These are phyloP conservation scores for Ormyrus rosae DNA, from an alignment of 2,888 invertebrate genomes.

Conservation along the genomic window DNA sequence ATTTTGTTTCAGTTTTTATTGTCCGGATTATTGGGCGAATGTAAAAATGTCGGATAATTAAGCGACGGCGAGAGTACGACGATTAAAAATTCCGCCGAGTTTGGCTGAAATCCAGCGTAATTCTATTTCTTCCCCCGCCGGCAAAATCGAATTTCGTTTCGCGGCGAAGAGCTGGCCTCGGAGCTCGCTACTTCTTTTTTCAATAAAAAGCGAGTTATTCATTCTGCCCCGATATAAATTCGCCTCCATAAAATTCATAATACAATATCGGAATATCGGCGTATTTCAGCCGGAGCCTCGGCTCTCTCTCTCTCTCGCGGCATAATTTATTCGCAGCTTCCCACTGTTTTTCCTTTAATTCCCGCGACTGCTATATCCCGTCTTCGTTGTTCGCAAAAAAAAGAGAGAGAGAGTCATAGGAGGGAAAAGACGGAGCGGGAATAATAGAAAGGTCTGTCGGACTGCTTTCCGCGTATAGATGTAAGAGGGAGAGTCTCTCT, in stretches of 20 bases:
- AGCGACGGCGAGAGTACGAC: no score
- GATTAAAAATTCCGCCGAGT: no score
- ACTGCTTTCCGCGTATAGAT: slow-evolving; percentile 62
- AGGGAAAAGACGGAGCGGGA: slow-evolving; percentile 42
- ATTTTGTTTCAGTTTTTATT: no score
- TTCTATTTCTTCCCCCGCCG: slow-evolving; percentile 58
- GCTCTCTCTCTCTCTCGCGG: not conserved
- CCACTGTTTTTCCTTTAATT: slow-evolving; percentile 38
- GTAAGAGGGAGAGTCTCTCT: slow-evolving; percentile 43
- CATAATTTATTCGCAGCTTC: slow-evolving; percentile 43
- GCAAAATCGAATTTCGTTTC: not conserved
- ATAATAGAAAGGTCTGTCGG: slow-evolving; percentile 59
- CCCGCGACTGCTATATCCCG: slow-evolving; percentile 44
- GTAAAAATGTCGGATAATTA: no score
- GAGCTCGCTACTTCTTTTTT: not conserved
- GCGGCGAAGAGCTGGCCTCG: not conserved
- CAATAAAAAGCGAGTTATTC: slow-evolving; percentile 14
- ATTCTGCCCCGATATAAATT: not conserved
- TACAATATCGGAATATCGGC: slow-evolving; percentile 6
- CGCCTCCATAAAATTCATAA: not conserved
- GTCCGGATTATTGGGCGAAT: no score
- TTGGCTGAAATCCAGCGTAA: slow-evolving; percentile 57
- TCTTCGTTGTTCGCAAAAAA: slow-evolving; percentile 54
- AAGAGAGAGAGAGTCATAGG: slow-evolving; percentile 24
- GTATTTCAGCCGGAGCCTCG: not conserved